These are phyloP conservation scores for Lordiphosa mommai DNA, from an alignment of 1,140 invertebrate species.

Conservation along the genomic window DNA sequence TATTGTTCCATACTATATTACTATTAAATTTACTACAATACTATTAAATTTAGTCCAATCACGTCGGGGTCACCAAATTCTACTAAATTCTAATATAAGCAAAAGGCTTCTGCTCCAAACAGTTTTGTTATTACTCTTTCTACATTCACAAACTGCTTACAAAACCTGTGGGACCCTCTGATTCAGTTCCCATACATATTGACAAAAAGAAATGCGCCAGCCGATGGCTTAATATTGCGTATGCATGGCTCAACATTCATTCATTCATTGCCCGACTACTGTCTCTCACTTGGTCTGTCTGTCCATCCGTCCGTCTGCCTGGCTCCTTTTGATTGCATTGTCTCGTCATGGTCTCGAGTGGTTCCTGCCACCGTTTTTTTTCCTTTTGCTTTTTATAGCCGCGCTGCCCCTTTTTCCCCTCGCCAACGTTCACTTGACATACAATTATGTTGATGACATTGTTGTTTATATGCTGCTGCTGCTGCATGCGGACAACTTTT, in stretches of 20 bases:
- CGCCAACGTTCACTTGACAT: slow-evolving; percentile 41
- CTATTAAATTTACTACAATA: too few relatives aligned
- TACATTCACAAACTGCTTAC: too few relatives aligned
- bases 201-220: slow-evolving; percentile 3
- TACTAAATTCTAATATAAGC: too few relatives aligned
- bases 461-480: slow-evolving; percentile 38
- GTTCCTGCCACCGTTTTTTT: slow-evolving; percentile 49
- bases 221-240: slow-evolving; percentile 70
- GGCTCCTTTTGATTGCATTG: slow-evolving; percentile 74
- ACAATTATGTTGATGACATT: slow-evolving; percentile 52
- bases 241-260: slow-evolving; percentile 48
- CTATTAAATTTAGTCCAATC: too few relatives aligned
- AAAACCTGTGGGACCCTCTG: too few relatives aligned
- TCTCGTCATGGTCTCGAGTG: slow-evolving; percentile 76
- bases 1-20: too few relatives aligned
- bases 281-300: slow-evolving; percentile 10
- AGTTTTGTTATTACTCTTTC: too few relatives aligned
- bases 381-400: slow-evolving; percentile 13
- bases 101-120: too few relatives aligned
- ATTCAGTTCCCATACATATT: too few relatives aligned
- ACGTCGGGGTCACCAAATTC: too few relatives aligned
- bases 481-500: slow-evolving; percentile 53
- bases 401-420: slow-evolving; percentile 18
- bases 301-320: slow-evolving; percentile 6
- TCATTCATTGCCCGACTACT: slow-evolving; percentile 53